phyloP scores from a whole-genome alignment of 2,113 vertebrate genomes.

The Trachemys scripta region DNA sequence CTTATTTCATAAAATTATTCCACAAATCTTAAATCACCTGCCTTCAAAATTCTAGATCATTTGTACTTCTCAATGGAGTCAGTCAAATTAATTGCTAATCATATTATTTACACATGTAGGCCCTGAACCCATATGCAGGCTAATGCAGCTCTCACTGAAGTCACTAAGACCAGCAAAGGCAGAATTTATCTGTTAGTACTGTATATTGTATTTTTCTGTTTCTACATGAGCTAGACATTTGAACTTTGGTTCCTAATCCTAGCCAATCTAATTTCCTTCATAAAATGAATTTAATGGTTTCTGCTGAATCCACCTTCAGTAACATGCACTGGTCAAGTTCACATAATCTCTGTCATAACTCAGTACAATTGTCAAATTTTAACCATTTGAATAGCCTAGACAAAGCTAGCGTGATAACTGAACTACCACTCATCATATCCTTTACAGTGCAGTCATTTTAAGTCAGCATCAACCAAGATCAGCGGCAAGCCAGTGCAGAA shows the following conservation, averaged over 20 bases:
- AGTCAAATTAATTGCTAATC: not conserved
- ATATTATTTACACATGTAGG: constrained; percentile 9
- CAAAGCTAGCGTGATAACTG: not conserved
- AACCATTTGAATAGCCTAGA: not conserved
- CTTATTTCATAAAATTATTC: not conserved
- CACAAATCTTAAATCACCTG: not conserved
- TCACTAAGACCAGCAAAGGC: not conserved
- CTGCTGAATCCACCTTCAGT: not conserved
- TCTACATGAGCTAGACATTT: not conserved
- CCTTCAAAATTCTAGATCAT: not conserved
- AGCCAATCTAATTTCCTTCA: not conserved
- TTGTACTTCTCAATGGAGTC: not conserved
- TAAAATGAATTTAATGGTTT: constrained; percentile 7
- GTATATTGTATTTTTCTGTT: not conserved
- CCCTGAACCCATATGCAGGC: not conserved
- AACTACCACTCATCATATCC: not conserved
- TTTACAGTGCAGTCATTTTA: not conserved
- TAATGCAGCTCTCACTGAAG: not conserved
- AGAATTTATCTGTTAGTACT: not conserved
- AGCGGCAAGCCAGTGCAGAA: not conserved
- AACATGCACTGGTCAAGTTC: not conserved
- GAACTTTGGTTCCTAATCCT: not conserved
- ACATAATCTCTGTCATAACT: constrained; percentile 25
- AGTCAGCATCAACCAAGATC: not conserved
- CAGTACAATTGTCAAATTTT: not conserved